These are phyloP conservation scores for Paramisgurnus dabryanus DNA, from an alignment of 2,113 vertebrate species.

Conservation along the genomic window DNA sequence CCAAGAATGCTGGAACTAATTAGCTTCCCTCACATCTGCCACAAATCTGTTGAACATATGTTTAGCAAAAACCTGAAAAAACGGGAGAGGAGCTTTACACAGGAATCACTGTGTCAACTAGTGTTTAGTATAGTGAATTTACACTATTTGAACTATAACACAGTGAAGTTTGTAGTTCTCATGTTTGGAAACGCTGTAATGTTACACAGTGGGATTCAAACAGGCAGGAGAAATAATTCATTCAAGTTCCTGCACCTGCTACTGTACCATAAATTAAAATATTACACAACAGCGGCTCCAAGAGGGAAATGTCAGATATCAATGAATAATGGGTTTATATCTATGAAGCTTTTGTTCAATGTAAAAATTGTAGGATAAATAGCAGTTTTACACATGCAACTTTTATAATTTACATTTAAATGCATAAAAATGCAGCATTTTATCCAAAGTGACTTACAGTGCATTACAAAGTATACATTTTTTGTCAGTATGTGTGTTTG, in stretches of 20 bases:
- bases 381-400: no score
- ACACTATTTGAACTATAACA: not conserved
- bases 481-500: no score
- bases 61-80: not conserved
- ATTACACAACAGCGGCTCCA: constrained; percentile 49
- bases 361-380: no score
- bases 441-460: no score
- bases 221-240: not conserved
- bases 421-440: no score
- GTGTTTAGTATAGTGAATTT: not conserved
- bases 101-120: not conserved
- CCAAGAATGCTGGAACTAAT: constrained; percentile 18
- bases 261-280: not conserved
- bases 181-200: constrained; percentile 2
- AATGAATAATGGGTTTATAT: not conserved
- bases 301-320: constrained; percentile 32
- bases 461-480: no score
- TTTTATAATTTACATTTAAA: no score
- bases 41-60: constrained; percentile 35
- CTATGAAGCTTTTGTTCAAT: no score
- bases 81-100: not conserved
- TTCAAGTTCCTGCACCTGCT: constrained; percentile 36
- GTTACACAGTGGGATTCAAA: constrained; percentile 18
- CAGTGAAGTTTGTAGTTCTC: not conserved
- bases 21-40: constrained; percentile 27